Conservation (phyloP, 1,140 invertebrate species). For the Drosophila tropicalis region DNA sequence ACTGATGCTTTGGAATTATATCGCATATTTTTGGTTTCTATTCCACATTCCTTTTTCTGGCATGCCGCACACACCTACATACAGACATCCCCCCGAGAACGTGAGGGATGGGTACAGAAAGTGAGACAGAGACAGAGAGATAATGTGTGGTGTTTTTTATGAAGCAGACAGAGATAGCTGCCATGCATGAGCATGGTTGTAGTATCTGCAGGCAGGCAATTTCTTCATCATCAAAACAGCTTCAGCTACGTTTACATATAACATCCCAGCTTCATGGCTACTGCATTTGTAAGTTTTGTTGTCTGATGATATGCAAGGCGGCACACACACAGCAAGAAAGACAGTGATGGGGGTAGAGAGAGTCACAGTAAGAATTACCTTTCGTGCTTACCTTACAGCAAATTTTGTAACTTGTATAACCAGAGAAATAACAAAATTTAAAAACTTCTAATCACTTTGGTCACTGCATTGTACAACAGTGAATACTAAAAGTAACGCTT, state of each 20-base stretch:
- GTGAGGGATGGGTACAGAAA: not conserved
- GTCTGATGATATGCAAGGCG: slow-evolving; percentile 69
- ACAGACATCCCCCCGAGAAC: slow-evolving; percentile 24
- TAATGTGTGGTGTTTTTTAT: not conserved
- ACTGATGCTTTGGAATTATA: slow-evolving; percentile 81
- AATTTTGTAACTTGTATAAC: slow-evolving; percentile 43
- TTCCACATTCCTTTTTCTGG: slow-evolving; percentile 77
- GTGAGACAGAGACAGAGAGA: not conserved
- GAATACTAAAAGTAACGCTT: not conserved
- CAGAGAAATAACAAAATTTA: slow-evolving; percentile 15
- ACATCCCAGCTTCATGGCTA: slow-evolving; percentile 7
- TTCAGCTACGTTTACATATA: slow-evolving; percentile 35
- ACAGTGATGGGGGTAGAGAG: not conserved
- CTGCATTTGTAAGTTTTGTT: slow-evolving; percentile 52
- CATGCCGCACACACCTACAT: slow-evolving; percentile 48
- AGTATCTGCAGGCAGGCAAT: slow-evolving; percentile 70
- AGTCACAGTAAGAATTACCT: slow-evolving; percentile 15
- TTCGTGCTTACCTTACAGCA: slow-evolving; percentile 33
- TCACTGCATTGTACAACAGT: not conserved
- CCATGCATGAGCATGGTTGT: slow-evolving; percentile 20
- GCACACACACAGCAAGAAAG: not conserved
- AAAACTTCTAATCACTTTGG: slow-evolving; percentile 40
- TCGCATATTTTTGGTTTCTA: slow-evolving; percentile 82
- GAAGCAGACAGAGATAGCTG: not conserved
- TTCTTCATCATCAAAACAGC: slow-evolving; percentile 77